phyloP scores from a whole-genome alignment of 2,888 invertebrate species.

The Plagiodera versicolora region DNA sequence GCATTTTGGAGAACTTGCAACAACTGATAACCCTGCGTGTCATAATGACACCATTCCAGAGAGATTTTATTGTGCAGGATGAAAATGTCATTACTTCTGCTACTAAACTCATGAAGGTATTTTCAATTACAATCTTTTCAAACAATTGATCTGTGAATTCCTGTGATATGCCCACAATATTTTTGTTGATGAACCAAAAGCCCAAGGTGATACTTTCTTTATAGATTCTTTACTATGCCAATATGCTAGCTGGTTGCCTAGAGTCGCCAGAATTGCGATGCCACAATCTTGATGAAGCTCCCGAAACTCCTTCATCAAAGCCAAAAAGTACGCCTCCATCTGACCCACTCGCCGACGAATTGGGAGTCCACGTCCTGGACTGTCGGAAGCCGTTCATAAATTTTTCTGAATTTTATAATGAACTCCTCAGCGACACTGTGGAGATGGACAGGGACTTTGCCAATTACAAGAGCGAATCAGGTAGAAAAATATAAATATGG shows the following conservation, averaged over 20 bases:
- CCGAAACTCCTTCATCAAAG: conserved; percentile 43
- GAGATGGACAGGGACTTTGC: conserved; percentile 95
- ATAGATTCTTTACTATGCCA: conserved; percentile 84
- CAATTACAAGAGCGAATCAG: conserved; percentile 75
- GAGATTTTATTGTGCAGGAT: conserved; percentile 79
- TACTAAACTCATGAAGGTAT: conserved; percentile 84
- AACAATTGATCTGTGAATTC: no score
- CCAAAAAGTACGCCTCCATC: conserved; percentile 55
- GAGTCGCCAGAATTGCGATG: conserved; percentile 67
- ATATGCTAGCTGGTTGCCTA: conserved; percentile 79
- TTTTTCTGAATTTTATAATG: conserved; percentile 92
- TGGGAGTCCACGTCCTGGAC: conserved; percentile 77
- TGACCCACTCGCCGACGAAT: conserved; percentile 71
- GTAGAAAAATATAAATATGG: no score
- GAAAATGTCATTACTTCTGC: conserved; percentile 82
- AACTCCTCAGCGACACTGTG: conserved; percentile 86
- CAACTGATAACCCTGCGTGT: conserved; percentile 86
- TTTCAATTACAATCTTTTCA: no score
- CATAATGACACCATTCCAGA: conserved; percentile 72
- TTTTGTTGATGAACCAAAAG: no score
- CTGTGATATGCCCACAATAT: no score
- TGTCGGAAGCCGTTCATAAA: conserved; percentile 82
- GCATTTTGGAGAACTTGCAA: conserved; percentile 77
- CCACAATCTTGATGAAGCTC: conserved; percentile 57
- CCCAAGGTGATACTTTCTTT: no score